Base-by-base conservation (phyloP, 2,888 invertebrate species). In the Deilephila elpenor region DNA sequence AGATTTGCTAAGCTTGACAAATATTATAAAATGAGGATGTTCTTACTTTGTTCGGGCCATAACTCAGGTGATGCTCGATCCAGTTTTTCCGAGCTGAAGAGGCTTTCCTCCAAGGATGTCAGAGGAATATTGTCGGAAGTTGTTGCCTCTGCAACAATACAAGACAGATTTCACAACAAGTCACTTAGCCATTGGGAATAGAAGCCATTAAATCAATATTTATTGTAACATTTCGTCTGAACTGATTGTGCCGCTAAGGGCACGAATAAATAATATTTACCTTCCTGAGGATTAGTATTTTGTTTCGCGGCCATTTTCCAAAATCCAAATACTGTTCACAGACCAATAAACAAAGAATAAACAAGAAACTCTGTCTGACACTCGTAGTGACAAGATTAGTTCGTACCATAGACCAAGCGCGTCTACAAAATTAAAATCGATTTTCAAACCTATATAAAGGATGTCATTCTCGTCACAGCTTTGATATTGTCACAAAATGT, bases 21-120 rank as follows among this genome's bases (percentile, higher is more conserved):
- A 75, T 20, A 32, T 25, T 20, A 32, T 25, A 56, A 29, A 67
- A 64, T 74, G 53, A 71, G 19, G 6, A 70, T 67, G 44, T 75
- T 70, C 96, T 96, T 95, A 98, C 98, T 97, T 95, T 98, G 97
- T 91, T 99, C 98, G 34, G 99, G 99, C 99, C 99, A 99, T 84
- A 99, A 92, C 88, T 99, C 98, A 53, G 99, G 99, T 3, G 99
- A 99, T n/a, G 98, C 96, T 82, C 99, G 96, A 91, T 98, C 98
- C 82, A 99, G 93, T 88, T 98, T 98, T 93, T 99, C 99, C 86
- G 97, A 95, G 86, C 98, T 98, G 83, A 98, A 95, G 75, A 99
- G 95, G 88, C 96, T 97, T 86, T 97, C 97, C 88, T 97, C 98
- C 81, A 95, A 87, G 75, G 93, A 93, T 80, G 92, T 88, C 91